These are phyloP conservation scores for Tangara arthus DNA, from an alignment of 2,797 vertebrate species.

Conservation along the genomic window DNA sequence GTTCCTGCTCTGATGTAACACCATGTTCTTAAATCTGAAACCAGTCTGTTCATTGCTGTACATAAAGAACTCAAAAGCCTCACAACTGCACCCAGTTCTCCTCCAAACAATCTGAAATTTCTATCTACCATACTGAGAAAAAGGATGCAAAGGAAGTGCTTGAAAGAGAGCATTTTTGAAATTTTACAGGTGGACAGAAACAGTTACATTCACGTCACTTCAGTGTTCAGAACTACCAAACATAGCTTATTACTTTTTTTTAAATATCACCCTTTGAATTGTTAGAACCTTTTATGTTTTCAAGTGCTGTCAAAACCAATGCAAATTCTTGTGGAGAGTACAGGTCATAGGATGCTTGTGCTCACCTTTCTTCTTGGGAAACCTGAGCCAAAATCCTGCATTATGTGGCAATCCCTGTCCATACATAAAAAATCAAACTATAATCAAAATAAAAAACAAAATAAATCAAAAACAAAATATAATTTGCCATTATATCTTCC, in stretches of 20 bases:
- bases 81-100: not conserved
- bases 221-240: not conserved
- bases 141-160: not conserved
- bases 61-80: not conserved
- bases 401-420: not conserved
- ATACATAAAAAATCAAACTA: not conserved
- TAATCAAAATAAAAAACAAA: too few species aligned
- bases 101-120: not conserved
- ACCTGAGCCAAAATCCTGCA: not conserved
- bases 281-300: not conserved
- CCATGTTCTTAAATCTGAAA: not conserved
- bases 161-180: not conserved
- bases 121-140: not conserved
- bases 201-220: not conserved
- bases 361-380: not conserved
- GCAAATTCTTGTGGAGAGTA: not conserved
- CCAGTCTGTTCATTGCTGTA: not conserved
- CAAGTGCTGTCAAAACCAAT: not conserved
- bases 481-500: not conserved
- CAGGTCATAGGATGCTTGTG: not conserved
- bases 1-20: not conserved
- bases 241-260: not conserved
- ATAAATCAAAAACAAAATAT: too few species aligned
- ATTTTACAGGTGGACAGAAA: not conserved
- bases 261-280: not conserved